Percentiles rank a stretch among this genome's conserved stretches.
These are phyloP conservation scores for Limnephilus lunatus DNA, from an alignment of 2,888 invertebrate genomes.

Conservation along the genomic window DNA sequence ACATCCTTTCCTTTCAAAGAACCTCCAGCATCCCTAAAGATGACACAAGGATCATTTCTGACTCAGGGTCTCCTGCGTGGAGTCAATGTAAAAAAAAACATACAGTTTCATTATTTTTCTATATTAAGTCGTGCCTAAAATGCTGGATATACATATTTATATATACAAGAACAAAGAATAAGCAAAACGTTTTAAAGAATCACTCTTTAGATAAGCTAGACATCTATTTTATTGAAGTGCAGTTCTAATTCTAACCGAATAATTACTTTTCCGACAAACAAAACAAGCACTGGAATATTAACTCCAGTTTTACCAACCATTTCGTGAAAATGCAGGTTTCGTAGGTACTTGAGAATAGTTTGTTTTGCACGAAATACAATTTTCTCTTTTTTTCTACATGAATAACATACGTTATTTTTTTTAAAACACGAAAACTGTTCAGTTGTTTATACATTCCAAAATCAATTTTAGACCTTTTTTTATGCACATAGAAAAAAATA, in stretches of 20 bases:
- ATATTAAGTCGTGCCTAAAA: background rate
- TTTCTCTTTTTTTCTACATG: background rate
- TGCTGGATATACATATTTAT: background rate
- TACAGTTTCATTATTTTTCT: too few relatives aligned
- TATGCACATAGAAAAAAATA: too few relatives aligned
- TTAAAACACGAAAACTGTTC: background rate
- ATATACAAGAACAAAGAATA: background rate
- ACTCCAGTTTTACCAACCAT: background rate
- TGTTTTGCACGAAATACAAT: background rate
- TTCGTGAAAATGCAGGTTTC: background rate
- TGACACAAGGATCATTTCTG: too few relatives aligned
- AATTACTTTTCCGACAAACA: background rate
- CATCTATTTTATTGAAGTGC: background rate
- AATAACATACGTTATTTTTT: background rate
- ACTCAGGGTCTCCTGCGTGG: too few relatives aligned
- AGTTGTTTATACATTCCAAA: background rate
- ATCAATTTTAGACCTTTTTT: background rate
- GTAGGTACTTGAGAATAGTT: background rate
- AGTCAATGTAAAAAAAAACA: too few relatives aligned
- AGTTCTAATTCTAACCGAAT: background rate
- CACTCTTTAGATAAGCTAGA: background rate
- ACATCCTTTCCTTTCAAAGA: too few relatives aligned
- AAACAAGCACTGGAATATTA: background rate
- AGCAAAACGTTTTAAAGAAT: background rate
- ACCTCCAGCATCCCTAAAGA: too few relatives aligned